A percentile compares a stretch with the other conserved stretches of the same genome.
These are phyloP conservation scores for Beris chalybata DNA, from an alignment of 2,888 invertebrate species.

Conservation along the genomic window DNA sequence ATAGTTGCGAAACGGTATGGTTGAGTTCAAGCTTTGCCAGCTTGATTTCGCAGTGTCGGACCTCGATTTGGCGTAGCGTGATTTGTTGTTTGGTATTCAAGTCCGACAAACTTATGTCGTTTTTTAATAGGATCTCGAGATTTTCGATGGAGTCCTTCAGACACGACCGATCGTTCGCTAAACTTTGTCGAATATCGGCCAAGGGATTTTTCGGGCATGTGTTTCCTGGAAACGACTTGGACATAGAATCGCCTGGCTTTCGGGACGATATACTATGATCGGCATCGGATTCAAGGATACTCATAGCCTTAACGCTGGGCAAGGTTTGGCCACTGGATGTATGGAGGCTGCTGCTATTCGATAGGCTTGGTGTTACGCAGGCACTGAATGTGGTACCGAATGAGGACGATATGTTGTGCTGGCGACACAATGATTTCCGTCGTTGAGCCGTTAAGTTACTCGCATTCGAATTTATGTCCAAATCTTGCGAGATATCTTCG, in stretches of 20 bases:
- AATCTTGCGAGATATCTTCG: constrained; percentile 49
- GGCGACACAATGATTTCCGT: constrained; percentile 54
- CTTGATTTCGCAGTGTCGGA: constrained; percentile 4
- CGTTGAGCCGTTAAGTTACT: constrained; percentile 53
- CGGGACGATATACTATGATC: constrained; percentile 4
- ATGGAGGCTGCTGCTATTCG: constrained; percentile 47
- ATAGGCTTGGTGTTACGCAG: constrained; percentile 51
- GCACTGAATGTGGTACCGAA: constrained; percentile 52
- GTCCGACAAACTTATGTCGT: constrained; percentile 55
- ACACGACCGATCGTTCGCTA: constrained; percentile 46
- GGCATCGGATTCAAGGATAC: constrained; percentile 44
- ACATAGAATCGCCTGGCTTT: constrained; percentile 16
- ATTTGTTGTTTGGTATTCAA: constrained; percentile 54
- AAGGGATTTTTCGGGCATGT: constrained; percentile 46
- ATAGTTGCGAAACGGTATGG: neutral
- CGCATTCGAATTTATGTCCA: constrained; percentile 51
- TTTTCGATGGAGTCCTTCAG: constrained; percentile 56
- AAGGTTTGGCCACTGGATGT: constrained; percentile 45
- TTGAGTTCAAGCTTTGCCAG: constrained; percentile 9
- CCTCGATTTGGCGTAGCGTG: constrained; percentile 43
- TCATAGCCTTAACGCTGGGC: constrained; percentile 43
- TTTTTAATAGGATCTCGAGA: constrained; percentile 54
- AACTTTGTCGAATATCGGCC: constrained; percentile 50
- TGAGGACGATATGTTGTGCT: constrained; percentile 55
- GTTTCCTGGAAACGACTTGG: constrained; percentile 22